Percentiles rank a stretch among this genome's conserved stretches.
Evolutionary conservation across 2,113 vertebrate species (phyloP).

Genomic region (Ochotona princeps): DNA sequence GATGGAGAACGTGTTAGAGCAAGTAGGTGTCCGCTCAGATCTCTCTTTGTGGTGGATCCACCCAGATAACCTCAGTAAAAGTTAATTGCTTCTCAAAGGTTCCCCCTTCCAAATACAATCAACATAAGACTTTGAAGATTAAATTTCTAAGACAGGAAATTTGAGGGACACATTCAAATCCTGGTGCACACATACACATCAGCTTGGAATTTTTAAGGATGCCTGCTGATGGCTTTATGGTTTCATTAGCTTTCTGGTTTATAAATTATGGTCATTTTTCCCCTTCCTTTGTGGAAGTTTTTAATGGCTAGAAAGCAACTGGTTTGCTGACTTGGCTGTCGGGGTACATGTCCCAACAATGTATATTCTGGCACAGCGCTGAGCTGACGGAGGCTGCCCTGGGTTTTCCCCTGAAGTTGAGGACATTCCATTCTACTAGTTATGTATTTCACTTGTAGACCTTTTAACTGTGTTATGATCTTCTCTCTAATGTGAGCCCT

Average conservation of each 20-base stretch:
- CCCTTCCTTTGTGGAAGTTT: background rate
- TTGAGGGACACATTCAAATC: too few species aligned
- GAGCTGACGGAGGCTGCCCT: background rate
- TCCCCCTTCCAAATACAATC: too few species aligned
- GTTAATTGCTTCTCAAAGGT: too few species aligned
- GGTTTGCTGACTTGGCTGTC: background rate
- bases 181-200: background rate
- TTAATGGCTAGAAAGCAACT: background rate
- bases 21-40: too few species aligned
- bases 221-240: background rate
- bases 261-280: conserved; percentile 17
- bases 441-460: background rate
- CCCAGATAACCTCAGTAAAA: too few species aligned
- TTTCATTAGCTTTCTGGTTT: conserved; percentile 13
- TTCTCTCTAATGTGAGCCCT: background rate
- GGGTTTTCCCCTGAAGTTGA: background rate
- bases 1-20: too few species aligned
- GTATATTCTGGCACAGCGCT: background rate
- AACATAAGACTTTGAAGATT: too few species aligned
- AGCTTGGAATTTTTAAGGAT: conserved; percentile 12
- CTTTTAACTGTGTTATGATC: background rate
- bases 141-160: too few species aligned
- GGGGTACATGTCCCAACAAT: background rate
- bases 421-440: background rate
- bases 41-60: too few species aligned